Conservation (phyloP, 2,113 vertebrate genomes). For the Bufo bufo region DNA sequence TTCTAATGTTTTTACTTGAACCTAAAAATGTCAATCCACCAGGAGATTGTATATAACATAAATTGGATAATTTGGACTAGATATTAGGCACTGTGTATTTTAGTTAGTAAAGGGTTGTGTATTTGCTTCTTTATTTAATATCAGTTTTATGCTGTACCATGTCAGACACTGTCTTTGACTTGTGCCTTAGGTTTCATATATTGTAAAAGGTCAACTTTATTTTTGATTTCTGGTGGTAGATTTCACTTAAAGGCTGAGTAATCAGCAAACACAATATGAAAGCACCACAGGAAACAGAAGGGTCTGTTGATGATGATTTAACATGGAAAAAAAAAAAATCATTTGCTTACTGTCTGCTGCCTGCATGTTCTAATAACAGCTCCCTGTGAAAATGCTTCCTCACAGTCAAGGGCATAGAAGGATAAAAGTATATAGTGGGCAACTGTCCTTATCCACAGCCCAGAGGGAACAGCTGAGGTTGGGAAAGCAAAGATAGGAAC, state of each 20-base stretch:
- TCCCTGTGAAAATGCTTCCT: constrained; percentile 67
- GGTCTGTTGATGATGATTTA: constrained; percentile 24
- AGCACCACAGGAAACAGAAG: constrained; percentile 15
- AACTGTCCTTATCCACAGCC: constrained; percentile 68
- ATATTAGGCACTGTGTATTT: neutral
- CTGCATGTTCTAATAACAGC: constrained; percentile 52
- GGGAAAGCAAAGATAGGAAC: constrained; percentile 75
- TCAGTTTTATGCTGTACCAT: neutral
- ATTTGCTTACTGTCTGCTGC: constrained; percentile 2
- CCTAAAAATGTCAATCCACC: too few species aligned
- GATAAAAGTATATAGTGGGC: constrained; percentile 67
- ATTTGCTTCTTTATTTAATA: neutral
- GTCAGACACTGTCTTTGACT: neutral
- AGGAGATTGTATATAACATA: neutral
- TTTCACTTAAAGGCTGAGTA: neutral
- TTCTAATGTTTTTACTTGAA: neutral
- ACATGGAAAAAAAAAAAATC: neutral
- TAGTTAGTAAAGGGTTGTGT: neutral
- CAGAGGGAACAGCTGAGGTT: constrained; percentile 76
- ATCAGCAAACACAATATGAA: neutral
- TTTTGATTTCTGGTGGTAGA: neutral
- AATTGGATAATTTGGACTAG: neutral
- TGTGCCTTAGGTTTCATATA: neutral
- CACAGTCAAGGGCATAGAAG: constrained; percentile 80
- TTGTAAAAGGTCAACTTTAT: neutral